Evolutionary conservation across 23 tunicate genomes (phyloP), one percentile per base, ranked within the genome.

Genomic region (Halocynthia roretzi): DNA sequence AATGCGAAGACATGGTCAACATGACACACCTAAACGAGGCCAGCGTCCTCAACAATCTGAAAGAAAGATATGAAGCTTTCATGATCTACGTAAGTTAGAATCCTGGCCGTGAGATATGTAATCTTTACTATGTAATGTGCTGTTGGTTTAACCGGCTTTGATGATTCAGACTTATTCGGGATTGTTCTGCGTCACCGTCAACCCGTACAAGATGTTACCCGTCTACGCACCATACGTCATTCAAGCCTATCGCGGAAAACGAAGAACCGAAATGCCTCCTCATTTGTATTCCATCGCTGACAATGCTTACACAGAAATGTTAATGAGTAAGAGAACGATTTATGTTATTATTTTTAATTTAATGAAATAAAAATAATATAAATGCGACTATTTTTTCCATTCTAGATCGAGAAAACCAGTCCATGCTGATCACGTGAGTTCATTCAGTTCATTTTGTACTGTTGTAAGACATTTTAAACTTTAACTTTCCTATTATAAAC

Each of bases 21-120:
- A 91, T 91, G 97, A 91, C 97, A 65, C 87, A 86, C 80, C 83
- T 91, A 18, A 85, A 85, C 80, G 97, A 91, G 71, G 96, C 96
- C 15, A 74, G 85, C 53, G 96, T 89, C 48, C 71, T 89, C 19
- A 89, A 89, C 79, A 89, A 89, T 61, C 76, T 89, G 62, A 66
- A 87, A 63, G 61, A 74, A 18, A 82, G 96, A 20, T 89, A 89
- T 69, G 96, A 83, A 55, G 70, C 88, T 15, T 89, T 89, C 70
- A 89, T 89, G 96, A 89, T 89, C 56, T 89, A 89, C 71, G 96
- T 84, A 76, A 75, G 85, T 80, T 65, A 58, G 7, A 8, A 19
- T 50, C 40, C 18, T 15, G 64, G n/a, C n/a, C 4, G 17, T 68
- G 4, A 21, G 44, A 11, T 12, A 15, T 15, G 72, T 15, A 9